Conservation (phyloP, 2,888 invertebrate species). For the Leistus spinibarbis region DNA sequence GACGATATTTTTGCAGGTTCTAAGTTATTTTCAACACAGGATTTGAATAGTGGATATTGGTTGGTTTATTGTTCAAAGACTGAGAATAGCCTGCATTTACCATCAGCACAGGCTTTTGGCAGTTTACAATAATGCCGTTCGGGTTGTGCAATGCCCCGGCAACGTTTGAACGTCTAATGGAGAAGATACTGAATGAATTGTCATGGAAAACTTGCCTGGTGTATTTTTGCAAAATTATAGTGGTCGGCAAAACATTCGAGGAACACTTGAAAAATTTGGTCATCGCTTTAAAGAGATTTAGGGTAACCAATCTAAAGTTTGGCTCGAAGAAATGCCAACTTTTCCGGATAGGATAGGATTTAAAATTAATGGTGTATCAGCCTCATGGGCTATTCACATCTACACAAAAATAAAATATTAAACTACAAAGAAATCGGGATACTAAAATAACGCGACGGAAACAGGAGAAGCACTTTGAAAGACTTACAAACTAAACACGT, state of each 20-base stretch:
- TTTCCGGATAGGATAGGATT: neutral
- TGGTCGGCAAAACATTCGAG: slow-evolving; percentile 29
- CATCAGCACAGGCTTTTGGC: neutral
- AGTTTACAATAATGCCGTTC: no score
- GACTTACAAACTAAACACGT: no score
- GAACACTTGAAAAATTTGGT: neutral
- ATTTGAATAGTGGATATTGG: slow-evolving; percentile 1
- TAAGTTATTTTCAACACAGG: no score
- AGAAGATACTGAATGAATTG: slow-evolving; percentile 14
- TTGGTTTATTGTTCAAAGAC: neutral
- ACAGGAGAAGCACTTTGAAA: no score
- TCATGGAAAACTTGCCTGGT: slow-evolving; percentile 24
- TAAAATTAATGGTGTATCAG: no score
- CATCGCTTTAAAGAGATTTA: neutral
- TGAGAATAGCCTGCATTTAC: slow-evolving; percentile 5
- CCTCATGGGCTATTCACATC: no score
- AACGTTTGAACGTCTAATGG: slow-evolving; percentile 24
- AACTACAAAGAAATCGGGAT: no score
- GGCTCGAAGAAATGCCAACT: neutral
- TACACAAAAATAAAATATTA: no score
- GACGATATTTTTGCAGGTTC: no score
- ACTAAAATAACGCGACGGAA: no score
- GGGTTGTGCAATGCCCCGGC: slow-evolving; percentile 1
- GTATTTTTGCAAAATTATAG: slow-evolving; percentile 35
- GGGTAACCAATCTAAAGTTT: neutral